Evolutionary conservation across 2,113 vertebrate genomes (phyloP).

Genomic region (Petrocephalus microphthalmus): DNA sequence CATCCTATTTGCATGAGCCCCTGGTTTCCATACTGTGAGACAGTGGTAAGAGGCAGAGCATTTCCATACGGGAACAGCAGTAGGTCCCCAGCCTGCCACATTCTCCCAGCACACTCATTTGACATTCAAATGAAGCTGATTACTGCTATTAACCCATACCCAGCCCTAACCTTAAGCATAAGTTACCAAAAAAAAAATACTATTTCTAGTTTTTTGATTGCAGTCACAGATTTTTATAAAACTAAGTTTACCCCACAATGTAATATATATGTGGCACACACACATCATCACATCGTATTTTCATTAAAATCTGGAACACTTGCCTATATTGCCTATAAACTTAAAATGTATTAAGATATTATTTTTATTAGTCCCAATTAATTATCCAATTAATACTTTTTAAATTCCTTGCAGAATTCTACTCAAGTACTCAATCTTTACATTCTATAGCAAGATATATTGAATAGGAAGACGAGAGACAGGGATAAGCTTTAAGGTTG

Average conservation of each 20-base stretch:
- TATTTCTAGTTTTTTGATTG: too few species aligned
- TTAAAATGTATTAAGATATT: not conserved
- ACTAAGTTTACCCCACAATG: not conserved
- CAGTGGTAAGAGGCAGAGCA: constrained; percentile 60
- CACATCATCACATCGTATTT: not conserved
- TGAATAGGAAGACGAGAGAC: not conserved
- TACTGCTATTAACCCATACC: constrained; percentile 43
- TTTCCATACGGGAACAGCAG: constrained; percentile 80
- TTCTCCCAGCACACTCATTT: constrained; percentile 68
- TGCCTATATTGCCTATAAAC: not conserved
- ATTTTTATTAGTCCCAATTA: not conserved
- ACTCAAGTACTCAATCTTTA: not conserved
- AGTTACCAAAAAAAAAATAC: not conserved
- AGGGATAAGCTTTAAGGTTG: not conserved
- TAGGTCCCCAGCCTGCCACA: constrained; percentile 53
- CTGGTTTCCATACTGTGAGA: constrained; percentile 89
- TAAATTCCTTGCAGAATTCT: not conserved
- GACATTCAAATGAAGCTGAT: constrained; percentile 83
- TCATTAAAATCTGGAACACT: not conserved
- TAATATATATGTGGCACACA: not conserved
- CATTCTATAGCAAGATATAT: not conserved
- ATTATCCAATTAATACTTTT: not conserved
- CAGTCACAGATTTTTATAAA: not conserved
- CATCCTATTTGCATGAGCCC: constrained; percentile 78
- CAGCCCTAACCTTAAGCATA: not conserved